Evolutionary conservation across 1,140 invertebrate species (phyloP).

Genomic region (Trigoniulus corallinus): DNA sequence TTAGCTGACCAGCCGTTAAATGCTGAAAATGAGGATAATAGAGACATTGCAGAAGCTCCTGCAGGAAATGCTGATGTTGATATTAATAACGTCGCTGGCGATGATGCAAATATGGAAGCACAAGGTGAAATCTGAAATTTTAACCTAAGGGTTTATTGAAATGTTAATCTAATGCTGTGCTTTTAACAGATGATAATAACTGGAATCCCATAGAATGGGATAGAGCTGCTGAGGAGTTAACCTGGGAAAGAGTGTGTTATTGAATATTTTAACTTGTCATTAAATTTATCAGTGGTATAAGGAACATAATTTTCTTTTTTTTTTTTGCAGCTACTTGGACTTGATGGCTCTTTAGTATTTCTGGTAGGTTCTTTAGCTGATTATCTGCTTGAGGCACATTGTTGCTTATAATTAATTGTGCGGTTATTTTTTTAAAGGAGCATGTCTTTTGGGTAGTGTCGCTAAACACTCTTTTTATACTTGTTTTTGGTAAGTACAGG

Average conservation of each 20-base stretch:
- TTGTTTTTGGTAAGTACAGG: constrained; percentile 38
- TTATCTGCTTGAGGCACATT: background rate
- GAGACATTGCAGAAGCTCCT: constrained; percentile 19
- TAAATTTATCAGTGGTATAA: background rate
- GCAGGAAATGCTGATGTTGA: constrained; percentile 1
- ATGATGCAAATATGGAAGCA: constrained; percentile 15
- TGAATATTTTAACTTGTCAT: background rate
- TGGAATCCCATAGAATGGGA: constrained; percentile 99
- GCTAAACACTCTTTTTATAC: constrained; percentile 87
- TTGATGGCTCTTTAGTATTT: constrained; percentile 93
- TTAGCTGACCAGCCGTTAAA: no score
- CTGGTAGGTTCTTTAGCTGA: constrained; percentile 30
- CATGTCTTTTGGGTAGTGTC: constrained; percentile 99
- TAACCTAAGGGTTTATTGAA: constrained; percentile 1
- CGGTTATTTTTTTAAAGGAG: constrained; percentile 39
- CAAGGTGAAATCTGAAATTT: constrained; percentile 33
- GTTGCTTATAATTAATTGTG: background rate
- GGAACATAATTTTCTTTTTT: background rate
- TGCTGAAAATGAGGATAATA: constrained; percentile 9
- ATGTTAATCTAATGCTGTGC: constrained; percentile 6
- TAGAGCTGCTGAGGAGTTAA: constrained; percentile 87
- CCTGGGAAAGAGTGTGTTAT: constrained; percentile 58
- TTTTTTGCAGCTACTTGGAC: constrained; percentile 54
- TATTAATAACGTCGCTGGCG: no score
- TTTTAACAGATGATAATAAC: constrained; percentile 51